phyloP scores from a whole-genome alignment of 2,113 vertebrate genomes.

The Cricetomys ansorgei region DNA sequence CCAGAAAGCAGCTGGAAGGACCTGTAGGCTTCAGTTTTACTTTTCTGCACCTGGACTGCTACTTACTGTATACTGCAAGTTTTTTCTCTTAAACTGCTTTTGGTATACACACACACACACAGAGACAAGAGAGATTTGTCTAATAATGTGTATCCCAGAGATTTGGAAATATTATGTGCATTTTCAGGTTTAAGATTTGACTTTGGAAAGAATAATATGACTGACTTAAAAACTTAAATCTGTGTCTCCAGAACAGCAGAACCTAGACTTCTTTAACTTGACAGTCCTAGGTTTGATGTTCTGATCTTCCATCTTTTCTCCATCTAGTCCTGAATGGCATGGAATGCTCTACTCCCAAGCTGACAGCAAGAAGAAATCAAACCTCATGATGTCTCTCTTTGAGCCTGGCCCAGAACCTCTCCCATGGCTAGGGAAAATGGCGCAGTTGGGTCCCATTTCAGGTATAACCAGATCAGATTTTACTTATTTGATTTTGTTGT shows the following conservation, averaged over 20 bases:
- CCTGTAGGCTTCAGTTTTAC: not conserved
- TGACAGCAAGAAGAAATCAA: conserved; percentile 99
- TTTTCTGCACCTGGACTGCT: not conserved
- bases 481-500: conserved; percentile 16
- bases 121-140: not conserved
- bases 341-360: conserved; percentile 99
- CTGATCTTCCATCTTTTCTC: conserved; percentile 62
- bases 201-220: conserved; percentile 23
- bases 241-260: not conserved
- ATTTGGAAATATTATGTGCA: not conserved
- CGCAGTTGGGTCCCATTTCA: conserved; percentile 97
- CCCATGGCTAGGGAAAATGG: conserved; percentile 97
- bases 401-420: conserved; percentile 95
- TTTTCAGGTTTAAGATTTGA: conserved; percentile 49
- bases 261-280: not conserved
- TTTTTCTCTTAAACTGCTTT: conserved; percentile 39
- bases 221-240: conserved; percentile 28
- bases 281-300: not conserved
- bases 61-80: not conserved
- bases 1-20: not conserved
- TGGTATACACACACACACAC: not conserved
- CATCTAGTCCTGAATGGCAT: conserved; percentile 94
- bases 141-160: not conserved
- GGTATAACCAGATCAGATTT: conserved; percentile 86
- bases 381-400: conserved; percentile 99